Evolutionary conservation across 2,888 invertebrate genomes (phyloP).

Genomic region (Drosophila heteroneura): DNA sequence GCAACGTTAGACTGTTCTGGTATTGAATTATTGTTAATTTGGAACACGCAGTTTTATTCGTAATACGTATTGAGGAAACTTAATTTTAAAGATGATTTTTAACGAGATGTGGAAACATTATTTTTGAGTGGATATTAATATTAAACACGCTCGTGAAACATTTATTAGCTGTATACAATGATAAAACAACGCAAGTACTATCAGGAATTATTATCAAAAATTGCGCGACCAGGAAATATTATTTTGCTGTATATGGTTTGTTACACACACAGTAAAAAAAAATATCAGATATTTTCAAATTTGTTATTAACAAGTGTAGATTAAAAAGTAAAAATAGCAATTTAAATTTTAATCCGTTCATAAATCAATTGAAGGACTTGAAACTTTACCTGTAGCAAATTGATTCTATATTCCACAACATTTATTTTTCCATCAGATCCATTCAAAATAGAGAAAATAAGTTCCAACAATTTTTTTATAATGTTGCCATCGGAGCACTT

Average conservation of each 20-base stretch:
- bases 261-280: neutral
- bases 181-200: too few species aligned
- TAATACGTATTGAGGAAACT: neutral
- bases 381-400: constrained; percentile 89
- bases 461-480: constrained; percentile 89
- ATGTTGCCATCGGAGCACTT: constrained; percentile 90
- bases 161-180: neutral
- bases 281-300: neutral
- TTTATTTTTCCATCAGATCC: constrained; percentile 96
- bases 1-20: neutral
- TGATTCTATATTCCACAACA: constrained; percentile 94
- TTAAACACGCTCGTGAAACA: neutral
- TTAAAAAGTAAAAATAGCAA: neutral
- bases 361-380: neutral
- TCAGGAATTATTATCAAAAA: too few species aligned
- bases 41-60: neutral
- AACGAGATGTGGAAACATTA: neutral
- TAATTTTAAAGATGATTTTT: neutral
- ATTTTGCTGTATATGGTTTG: neutral
- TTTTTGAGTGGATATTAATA: neutral
- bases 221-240: neutral
- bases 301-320: neutral
- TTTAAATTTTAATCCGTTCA: neutral
- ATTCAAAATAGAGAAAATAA: constrained; percentile 92
- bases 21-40: neutral